A percentile compares a stretch with the other conserved stretches of the same genome.
Conservation (phyloP, 2,888 invertebrate species). For the Hedychridium roseum region DNA sequence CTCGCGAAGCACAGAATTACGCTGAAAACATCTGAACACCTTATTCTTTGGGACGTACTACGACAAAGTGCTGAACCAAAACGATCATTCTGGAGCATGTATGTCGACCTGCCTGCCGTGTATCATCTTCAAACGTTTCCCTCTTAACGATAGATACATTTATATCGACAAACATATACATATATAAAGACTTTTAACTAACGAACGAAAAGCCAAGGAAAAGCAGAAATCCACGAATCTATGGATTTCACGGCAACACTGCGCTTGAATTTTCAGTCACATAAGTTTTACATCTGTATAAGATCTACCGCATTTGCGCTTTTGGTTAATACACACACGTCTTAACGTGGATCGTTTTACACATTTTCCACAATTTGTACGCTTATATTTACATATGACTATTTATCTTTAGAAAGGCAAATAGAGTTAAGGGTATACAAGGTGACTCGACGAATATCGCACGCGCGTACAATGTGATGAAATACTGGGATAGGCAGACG, state of each 20-base stretch:
- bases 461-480: not conserved
- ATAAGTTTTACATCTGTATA: not conserved
- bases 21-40: slow-evolving; percentile 41
- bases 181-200: not conserved
- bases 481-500: slow-evolving; percentile 4
- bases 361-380: not conserved
- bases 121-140: not conserved
- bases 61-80: slow-evolving; percentile 28
- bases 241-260: no score
- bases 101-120: not conserved
- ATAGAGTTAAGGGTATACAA: not conserved
- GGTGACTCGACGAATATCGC: not conserved
- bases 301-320: not conserved
- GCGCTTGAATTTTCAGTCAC: not conserved
- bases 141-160: not conserved
- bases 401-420: slow-evolving; percentile 1
- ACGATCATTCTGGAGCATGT: slow-evolving; percentile 15
- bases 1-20: slow-evolving; percentile 26
- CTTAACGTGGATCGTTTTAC: not conserved
- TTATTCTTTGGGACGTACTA: slow-evolving; percentile 49
- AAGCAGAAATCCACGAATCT: no score
- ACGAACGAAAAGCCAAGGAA: not conserved
- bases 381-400: not conserved
- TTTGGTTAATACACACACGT: not conserved
- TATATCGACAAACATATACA: not conserved